Conservation (phyloP, 2,113 vertebrate species). For the Solea senegalensis region DNA sequence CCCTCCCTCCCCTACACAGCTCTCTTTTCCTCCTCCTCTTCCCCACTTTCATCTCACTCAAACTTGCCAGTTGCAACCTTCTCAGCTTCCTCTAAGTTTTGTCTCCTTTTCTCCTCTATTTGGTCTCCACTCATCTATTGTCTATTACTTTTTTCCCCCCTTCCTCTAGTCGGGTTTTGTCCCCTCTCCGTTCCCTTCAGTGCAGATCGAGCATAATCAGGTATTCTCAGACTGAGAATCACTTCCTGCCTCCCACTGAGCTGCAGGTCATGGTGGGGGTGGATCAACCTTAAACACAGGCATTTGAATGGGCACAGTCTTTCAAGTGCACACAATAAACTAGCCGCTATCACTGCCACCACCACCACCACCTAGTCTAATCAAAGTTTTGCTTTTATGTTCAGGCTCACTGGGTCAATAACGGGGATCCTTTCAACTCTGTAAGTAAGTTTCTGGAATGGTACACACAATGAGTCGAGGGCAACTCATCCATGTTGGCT, state of each 20-base stretch:
- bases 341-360: too few species aligned
- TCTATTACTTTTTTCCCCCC: slow-evolving; percentile 43
- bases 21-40: slow-evolving; percentile 73
- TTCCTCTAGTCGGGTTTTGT: slow-evolving; percentile 42
- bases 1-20: slow-evolving; percentile 70
- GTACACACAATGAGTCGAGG: not conserved
- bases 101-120: slow-evolving; percentile 76
- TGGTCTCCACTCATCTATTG: slow-evolving; percentile 55
- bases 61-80: slow-evolving; percentile 78
- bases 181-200: slow-evolving; percentile 27
- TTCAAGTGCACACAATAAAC: slow-evolving; percentile 33
- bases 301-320: slow-evolving; percentile 24
- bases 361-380: slow-evolving; percentile 47
- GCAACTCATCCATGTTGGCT: not conserved
- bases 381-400: slow-evolving; percentile 57
- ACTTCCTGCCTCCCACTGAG: slow-evolving; percentile 47
- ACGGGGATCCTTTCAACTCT: slow-evolving; percentile 19
- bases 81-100: slow-evolving; percentile 75
- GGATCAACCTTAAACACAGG: slow-evolving; percentile 54
- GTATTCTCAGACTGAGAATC: slow-evolving; percentile 65
- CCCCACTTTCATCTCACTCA: slow-evolving; percentile 78
- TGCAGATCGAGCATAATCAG: slow-evolving; percentile 59
- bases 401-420: slow-evolving; percentile 27
- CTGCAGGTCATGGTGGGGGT: slow-evolving; percentile 44
- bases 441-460: slow-evolving; percentile 22